Evolutionary conservation across 64 coral and sea anemone genomes (phyloP).

Genomic region (Cladopsammia gracilis): DNA sequence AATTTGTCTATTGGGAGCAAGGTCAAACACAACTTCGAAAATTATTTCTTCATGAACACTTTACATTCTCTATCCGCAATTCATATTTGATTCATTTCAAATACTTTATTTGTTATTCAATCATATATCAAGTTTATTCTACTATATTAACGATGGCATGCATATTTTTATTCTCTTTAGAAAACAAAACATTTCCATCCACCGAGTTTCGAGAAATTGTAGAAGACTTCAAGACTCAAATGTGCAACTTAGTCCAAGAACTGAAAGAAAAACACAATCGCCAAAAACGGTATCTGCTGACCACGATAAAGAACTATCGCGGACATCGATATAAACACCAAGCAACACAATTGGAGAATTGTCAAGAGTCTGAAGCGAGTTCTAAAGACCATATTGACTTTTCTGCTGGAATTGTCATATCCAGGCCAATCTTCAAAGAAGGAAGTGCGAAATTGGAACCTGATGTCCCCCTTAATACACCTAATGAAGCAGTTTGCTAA

Average conservation of each 20-base stretch:
- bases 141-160: background rate
- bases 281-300: background rate
- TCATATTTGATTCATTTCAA: no score
- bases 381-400: background rate
- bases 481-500: no score
- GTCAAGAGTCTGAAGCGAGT: background rate
- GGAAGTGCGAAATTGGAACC: background rate
- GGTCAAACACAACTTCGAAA: no score
- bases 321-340: background rate
- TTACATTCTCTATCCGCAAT: no score
- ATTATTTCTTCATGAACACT: no score
- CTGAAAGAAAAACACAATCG: constrained; percentile 13
- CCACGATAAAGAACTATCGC: background rate
- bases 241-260: background rate
- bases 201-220: constrained; percentile 10
- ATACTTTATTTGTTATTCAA: no score
- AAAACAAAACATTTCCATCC: background rate
- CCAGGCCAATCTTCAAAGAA: background rate
- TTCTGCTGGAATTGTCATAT: background rate
- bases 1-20: no score
- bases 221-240: background rate
- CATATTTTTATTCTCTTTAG: background rate
- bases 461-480: no score
- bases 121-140: no score
- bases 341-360: no score